These are phyloP conservation scores for Pentalonia nigronervosa DNA, from an alignment of 1,140 invertebrate species.

Conservation along the genomic window DNA sequence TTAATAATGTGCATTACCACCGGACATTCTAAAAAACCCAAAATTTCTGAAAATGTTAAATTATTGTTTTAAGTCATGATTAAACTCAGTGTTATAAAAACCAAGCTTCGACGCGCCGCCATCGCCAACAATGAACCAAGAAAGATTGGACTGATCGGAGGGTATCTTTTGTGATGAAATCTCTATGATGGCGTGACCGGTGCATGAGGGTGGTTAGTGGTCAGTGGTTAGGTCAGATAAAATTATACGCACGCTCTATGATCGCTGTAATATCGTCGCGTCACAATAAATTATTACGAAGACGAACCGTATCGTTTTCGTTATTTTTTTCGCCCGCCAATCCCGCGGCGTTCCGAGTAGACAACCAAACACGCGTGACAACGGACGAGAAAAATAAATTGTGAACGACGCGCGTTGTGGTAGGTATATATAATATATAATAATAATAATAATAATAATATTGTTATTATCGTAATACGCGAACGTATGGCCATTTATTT, in stretches of 20 bases:
- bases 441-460: background rate
- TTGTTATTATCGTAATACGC: background rate
- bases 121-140: too few species aligned
- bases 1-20: background rate
- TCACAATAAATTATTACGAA: background rate
- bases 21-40: background rate
- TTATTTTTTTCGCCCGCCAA: background rate
- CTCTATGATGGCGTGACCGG: too few species aligned
- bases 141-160: too few species aligned
- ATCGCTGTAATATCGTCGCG: background rate
- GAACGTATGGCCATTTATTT: background rate
- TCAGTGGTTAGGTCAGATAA: too few species aligned
- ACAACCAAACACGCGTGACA: background rate
- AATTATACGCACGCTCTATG: too few species aligned
- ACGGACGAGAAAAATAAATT: background rate
- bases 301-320: background rate
- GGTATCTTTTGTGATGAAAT: too few species aligned
- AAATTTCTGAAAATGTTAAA: too few species aligned
- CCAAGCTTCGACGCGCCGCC: too few species aligned
- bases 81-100: too few species aligned
- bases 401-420: background rate
- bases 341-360: conserved; percentile 17
- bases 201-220: too few species aligned
- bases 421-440: background rate
- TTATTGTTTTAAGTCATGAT: too few species aligned